Percentiles rank a stretch among this genome's conserved stretches.
These are phyloP conservation scores for Umimayanthus chanpuru DNA, from an alignment of 92 coral and sea anemone species.

Conservation along the genomic window DNA sequence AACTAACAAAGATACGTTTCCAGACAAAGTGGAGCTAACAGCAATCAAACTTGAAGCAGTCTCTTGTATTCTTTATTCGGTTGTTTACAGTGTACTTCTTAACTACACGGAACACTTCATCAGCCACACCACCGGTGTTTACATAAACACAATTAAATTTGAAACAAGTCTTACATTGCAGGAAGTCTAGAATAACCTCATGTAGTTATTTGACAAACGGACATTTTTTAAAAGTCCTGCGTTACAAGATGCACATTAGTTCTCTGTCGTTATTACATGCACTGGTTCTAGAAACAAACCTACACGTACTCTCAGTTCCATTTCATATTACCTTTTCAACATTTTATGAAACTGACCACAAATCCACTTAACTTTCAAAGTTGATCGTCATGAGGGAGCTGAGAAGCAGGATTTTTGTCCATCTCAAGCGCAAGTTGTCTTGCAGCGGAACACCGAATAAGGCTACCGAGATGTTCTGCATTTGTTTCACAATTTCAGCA, in stretches of 20 bases:
- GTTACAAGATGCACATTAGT: not conserved
- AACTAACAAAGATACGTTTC: too few relatives aligned
- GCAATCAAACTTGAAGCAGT: not conserved
- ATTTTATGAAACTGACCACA: not conserved
- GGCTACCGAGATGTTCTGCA: not conserved
- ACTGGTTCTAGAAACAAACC: not conserved
- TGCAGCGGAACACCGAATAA: not conserved
- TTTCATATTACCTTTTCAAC: too few relatives aligned
- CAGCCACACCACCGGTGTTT: not conserved
- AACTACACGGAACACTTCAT: not conserved
- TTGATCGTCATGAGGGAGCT: too few relatives aligned
- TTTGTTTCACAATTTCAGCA: slow-evolving; percentile 50
- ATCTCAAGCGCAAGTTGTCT: not conserved
- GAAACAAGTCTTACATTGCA: not conserved
- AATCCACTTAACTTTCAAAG: not conserved
- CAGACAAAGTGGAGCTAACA: too few relatives aligned
- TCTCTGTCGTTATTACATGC: not conserved
- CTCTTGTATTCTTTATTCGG: not conserved
- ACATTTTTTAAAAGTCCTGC: not conserved
- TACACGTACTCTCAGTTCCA: too few relatives aligned
- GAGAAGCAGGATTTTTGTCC: not conserved
- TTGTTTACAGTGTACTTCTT: not conserved
- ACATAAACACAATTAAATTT: not conserved
- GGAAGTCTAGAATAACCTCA: not conserved
- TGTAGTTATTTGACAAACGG: not conserved